Evolutionary conservation across 1,140 invertebrate genomes (phyloP).

Genomic region (Harpegnathos saltator): DNA sequence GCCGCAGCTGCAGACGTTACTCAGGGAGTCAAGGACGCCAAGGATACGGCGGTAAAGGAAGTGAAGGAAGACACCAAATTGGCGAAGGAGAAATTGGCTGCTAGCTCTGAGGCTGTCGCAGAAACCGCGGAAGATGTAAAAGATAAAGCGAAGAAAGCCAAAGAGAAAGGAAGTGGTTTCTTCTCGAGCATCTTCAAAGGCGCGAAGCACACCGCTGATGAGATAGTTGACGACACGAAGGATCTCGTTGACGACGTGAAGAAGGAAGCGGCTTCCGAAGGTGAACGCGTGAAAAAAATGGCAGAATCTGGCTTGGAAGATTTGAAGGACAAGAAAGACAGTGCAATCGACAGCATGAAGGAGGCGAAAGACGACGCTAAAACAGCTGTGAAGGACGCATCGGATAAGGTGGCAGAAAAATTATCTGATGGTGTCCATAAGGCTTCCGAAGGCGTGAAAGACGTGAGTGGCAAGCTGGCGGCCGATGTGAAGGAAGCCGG

Average conservation of each 20-base stretch:
- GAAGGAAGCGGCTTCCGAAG: conserved; percentile 68
- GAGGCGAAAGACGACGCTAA: not conserved
- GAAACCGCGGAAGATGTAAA: conserved; percentile 18
- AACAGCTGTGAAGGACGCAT: not conserved
- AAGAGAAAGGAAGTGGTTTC: conserved; percentile 66
- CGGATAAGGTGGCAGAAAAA: not conserved
- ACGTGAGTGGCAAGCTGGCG: conserved; percentile 32
- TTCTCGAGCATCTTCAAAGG: conserved; percentile 71
- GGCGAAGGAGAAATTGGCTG: conserved; percentile 12
- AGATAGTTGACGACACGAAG: conserved; percentile 77
- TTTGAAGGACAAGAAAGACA: conserved; percentile 70
- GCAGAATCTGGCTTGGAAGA: conserved; percentile 65
- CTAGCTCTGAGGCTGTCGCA: not conserved
- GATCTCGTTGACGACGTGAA: conserved; percentile 76
- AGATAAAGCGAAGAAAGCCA: conserved; percentile 67
- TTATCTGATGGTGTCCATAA: not conserved
- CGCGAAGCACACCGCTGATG: conserved; percentile 76
- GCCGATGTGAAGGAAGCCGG: conserved; percentile 58
- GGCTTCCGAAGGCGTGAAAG: conserved; percentile 20
- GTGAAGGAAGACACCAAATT: conserved; percentile 21
- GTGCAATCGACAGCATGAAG: conserved; percentile 63
- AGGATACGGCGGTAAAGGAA: conserved; percentile 29
- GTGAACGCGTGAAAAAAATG: conserved; percentile 48
- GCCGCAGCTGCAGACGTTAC: conserved; percentile 26
- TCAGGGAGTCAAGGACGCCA: conserved; percentile 3